phyloP scores from a whole-genome alignment of 2,888 invertebrate species.

The Eupithecia insigniata region DNA sequence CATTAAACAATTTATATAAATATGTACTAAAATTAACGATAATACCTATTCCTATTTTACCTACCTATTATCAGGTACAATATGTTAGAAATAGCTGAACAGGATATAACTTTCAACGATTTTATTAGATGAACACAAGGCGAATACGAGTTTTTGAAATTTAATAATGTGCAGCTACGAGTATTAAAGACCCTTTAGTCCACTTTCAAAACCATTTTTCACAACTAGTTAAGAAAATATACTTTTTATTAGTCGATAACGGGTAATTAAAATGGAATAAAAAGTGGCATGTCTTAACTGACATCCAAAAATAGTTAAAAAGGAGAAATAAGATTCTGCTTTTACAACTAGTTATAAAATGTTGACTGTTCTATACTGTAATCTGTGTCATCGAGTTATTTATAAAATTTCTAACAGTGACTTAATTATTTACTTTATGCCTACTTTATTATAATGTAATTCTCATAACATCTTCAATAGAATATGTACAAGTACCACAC shows the following conservation, averaged over 20 bases:
- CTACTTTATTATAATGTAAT: neutral
- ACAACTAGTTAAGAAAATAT: too few species aligned
- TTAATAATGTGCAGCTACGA: too few species aligned
- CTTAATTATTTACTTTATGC: neutral
- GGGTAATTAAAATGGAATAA: too few species aligned
- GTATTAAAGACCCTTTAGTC: too few species aligned
- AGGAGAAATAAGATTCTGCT: too few species aligned
- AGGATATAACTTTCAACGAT: neutral
- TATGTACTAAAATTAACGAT: neutral
- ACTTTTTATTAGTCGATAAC: too few species aligned
- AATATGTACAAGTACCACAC: neutral
- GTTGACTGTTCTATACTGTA: neutral
- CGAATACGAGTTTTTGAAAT: neutral
- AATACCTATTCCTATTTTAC: neutral
- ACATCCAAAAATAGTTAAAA: too few species aligned
- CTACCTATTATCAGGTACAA: neutral
- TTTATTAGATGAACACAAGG: neutral
- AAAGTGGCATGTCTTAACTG: too few species aligned
- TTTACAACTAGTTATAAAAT: too few species aligned
- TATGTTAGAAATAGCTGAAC: neutral
- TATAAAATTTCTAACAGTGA: neutral
- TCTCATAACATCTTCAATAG: constrained; percentile 14
- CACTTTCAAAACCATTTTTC: too few species aligned
- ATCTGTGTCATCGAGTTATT: neutral
- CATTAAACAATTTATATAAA: neutral